Evolutionary conservation across 35 echinoderm and acorn worm genomes (phyloP), one percentile per base, ranked within the genome.

Genomic region (Patiria miniata): DNA sequence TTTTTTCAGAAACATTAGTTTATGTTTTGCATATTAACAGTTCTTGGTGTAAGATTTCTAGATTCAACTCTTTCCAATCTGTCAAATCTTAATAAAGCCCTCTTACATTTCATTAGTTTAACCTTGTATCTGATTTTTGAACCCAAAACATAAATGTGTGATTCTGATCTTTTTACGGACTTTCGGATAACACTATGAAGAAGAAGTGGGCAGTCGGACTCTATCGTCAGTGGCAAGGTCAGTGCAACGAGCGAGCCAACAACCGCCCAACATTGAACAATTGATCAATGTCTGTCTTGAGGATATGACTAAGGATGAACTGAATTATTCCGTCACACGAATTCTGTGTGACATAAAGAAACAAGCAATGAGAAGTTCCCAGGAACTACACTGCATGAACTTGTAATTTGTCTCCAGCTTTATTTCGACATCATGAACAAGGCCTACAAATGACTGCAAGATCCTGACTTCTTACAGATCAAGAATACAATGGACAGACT

Each of bases 261-360:
- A 55, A 53, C 14, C 8, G 55, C 26, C 51, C n/a, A 57, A 6
- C 81, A 54, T 36, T 83, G 52, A 83, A 83, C 51, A 83, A 15
- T 23, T 21, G 1, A 83, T 83, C 34, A 29, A 57, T 83, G 81
- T 83, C 23, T 5, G 28, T 8, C 36, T 83, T 33, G 81, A 83
- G 28, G 30, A 83, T 83, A 83, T 53, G 81, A 83, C 81, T 9
- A 83, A 56, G 36, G 81, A 83, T 37, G 81, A 83, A n/a, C 36
- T 83, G 2, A 83, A 83, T 83, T 83, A 83, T 37, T 83, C 81
- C 5, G n/a, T 83, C 1, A 32, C 81, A n/a, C 2, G 81, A 22
- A 54, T 83, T 14, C n/a, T 83, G 8, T 83, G 81, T 55, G 79
- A 81, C 16, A 28, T 53, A 33, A 83, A 26, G 19, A 83, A 83